Percentiles rank a stretch among this genome's conserved stretches.
Conservation (phyloP, 2,113 vertebrate species). For the Petroica traversi region DNA sequence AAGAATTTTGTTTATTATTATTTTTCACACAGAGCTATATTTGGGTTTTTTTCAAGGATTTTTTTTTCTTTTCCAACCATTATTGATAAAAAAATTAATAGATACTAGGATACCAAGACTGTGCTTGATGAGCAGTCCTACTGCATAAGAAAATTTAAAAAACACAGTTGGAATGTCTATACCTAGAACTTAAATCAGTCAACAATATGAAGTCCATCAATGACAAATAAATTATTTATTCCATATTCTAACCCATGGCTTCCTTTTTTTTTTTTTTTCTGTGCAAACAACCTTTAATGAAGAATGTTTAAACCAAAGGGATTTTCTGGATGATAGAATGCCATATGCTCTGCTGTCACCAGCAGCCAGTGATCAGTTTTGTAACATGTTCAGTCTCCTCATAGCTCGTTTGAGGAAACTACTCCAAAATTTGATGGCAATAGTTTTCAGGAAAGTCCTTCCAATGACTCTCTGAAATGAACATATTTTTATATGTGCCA, state of each 20-base stretch:
- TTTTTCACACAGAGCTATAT: not conserved
- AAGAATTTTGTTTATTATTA: not conserved
- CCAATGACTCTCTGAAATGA: not conserved
- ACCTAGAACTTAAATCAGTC: not conserved
- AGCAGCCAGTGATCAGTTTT: not conserved
- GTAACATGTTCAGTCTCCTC: not conserved
- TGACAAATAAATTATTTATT: not conserved
- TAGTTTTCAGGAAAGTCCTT: not conserved
- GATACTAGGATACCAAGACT: not conserved
- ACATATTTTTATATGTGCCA: not conserved
- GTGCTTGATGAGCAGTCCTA: not conserved
- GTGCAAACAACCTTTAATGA: not conserved
- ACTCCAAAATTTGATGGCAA: not conserved
- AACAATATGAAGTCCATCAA: not conserved
- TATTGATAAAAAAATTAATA: not conserved
- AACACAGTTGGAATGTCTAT: rapidly evolving
- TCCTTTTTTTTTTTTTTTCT: not conserved
- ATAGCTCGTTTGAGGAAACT: not conserved
- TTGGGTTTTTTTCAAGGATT: not conserved
- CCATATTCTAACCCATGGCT: not conserved
- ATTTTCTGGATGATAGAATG: not conserved
- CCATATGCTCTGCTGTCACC: not conserved
- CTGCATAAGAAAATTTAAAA: not conserved
- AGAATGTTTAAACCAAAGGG: not conserved
- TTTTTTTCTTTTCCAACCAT: not conserved